Conservation (phyloP, 2,113 vertebrate species). For the Ardeotis arabs region DNA sequence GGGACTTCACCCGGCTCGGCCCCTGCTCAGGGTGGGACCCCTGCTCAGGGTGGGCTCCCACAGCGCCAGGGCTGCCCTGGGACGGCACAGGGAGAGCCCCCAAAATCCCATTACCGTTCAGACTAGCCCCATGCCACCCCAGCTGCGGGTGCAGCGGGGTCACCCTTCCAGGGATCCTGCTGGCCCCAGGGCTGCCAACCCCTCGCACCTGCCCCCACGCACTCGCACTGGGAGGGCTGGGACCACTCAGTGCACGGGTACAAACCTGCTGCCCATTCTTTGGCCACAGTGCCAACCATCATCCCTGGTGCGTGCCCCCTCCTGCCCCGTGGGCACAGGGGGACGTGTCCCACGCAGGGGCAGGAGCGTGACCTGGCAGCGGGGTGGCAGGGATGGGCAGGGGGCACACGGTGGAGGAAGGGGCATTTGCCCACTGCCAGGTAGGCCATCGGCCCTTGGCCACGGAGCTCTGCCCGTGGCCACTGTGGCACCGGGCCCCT, state of each 20-base stretch:
- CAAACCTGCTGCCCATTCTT: neutral
- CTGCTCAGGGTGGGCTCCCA: too few species aligned
- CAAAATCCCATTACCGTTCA: too few species aligned
- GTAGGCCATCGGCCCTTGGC: neutral
- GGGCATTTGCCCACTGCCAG: neutral
- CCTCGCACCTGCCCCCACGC: neutral
- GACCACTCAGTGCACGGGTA: rapidly evolving
- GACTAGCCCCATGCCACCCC: too few species aligned
- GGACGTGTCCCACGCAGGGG: rapidly evolving
- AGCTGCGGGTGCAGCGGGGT: neutral
- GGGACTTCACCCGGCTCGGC: rapidly evolving
- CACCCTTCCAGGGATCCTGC: too few species aligned
- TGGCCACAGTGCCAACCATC: too few species aligned
- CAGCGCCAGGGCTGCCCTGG: too few species aligned
- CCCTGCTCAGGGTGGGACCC: neutral
- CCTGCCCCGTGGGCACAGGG: too few species aligned
- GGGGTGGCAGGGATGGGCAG: neutral
- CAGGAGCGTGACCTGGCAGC: neutral
- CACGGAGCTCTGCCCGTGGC: rapidly evolving
- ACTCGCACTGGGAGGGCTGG: neutral
- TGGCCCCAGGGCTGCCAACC: too few species aligned
- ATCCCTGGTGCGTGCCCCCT: too few species aligned
- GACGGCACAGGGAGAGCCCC: neutral
- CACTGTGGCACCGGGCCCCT: rapidly evolving
- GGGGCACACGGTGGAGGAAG: neutral